Base-by-base conservation (phyloP, 2,113 vertebrate species). In the Eulemur rufifrons region DNA sequence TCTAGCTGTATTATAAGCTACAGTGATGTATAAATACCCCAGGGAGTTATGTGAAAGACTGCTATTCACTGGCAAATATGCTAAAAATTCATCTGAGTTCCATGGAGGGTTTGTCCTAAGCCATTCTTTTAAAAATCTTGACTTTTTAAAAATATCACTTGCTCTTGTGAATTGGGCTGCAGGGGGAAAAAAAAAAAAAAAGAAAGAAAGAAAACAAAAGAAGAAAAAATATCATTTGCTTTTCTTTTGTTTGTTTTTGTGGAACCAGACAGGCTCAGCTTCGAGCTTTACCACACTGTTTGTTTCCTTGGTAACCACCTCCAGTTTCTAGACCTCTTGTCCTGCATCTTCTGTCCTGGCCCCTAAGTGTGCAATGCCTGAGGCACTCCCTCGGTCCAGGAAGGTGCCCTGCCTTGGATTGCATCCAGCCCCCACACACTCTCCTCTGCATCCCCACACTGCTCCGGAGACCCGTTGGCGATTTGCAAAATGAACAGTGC, bases 251-350 rank as follows among this genome's bases (percentile, higher is more conserved):
- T 37, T 27, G 61, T 34, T 59, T 42, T 86, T 54, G 23, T 25
- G n/a, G 34, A 78, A 61, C 29, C 68, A 91, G 77, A 68, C 71
- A 95, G 47, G 59, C 85, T 96, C 20, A 6, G 74, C 37, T 92
- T 84, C 63, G 56, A 97, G 94, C 68, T 86, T 89, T 82, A 96
- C 6, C 27, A 47, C 54, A 56, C 14, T 56, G 47, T 37, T 91
- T 45, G 86, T 97, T 97, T 94, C 89, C 93, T 82, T 94, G 59
- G 95, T 91, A 96, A 95, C 93, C 50, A 77, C 63, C 32, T 56
- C 42, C 0, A 11, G 13, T 81, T 90, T 45, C 66, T 71, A 76
- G 27, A 63, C 29, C n/a, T 47, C 45, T 56, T n/a, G 37, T 52
- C 45, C 50, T 91, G 84, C 32, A 14, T 85, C 32, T 83, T 91